Percentiles rank a stretch among this genome's conserved stretches.
Conservation (phyloP, 2,797 vertebrate genomes). For the Lemur catta region DNA sequence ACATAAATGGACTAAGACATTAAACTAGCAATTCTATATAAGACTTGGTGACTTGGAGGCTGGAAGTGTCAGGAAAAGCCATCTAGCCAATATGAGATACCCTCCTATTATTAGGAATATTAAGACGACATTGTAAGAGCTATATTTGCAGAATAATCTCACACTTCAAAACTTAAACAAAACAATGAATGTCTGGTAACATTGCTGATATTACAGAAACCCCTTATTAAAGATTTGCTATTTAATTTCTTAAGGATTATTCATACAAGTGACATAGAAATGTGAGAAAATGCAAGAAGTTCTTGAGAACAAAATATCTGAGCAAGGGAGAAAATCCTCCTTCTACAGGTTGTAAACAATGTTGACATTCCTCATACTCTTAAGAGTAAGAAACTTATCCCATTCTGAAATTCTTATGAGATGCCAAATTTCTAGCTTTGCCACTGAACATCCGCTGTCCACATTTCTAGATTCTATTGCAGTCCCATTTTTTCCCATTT, state of each 20-base stretch:
- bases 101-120: neutral
- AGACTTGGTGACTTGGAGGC: neutral
- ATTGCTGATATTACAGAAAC: neutral
- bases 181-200: neutral
- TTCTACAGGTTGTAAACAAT: neutral
- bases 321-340: neutral
- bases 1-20: neutral
- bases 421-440: neutral
- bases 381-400: neutral
- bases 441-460: neutral
- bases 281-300: neutral
- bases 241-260: neutral
- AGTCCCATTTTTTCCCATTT: neutral
- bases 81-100: neutral
- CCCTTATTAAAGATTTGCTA: neutral
- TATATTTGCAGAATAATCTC: neutral
- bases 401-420: neutral
- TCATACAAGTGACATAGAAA: neutral
- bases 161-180: neutral
- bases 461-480: neutral
- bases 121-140: neutral
- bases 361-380: neutral
- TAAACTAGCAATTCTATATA: neutral
- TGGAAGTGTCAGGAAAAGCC: neutral
- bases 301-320: neutral